Conservation (phyloP, 2,888 invertebrate genomes). For the Camptogramma bilineatum region DNA sequence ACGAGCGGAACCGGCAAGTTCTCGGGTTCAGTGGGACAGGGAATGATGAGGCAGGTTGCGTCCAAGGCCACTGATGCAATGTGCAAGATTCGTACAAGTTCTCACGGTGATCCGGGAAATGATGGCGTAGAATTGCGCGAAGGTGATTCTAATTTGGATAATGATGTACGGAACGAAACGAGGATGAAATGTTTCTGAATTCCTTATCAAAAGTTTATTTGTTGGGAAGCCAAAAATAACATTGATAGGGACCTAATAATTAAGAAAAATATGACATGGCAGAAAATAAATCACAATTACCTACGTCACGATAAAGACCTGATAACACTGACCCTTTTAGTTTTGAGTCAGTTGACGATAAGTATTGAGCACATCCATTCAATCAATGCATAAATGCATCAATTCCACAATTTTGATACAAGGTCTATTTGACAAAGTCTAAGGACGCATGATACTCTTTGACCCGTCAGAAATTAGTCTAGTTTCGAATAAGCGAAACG, state of each 20-base stretch:
- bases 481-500: constrained; percentile 58
- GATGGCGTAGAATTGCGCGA: constrained; percentile 1
- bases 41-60: constrained; percentile 34
- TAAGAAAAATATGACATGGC: not conserved
- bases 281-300: constrained; percentile 10
- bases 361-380: constrained; percentile 42
- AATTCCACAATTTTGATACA: constrained; percentile 51
- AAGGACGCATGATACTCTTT: constrained; percentile 59
- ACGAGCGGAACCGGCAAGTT: constrained; percentile 54
- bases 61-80: constrained; percentile 54
- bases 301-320: constrained; percentile 22
- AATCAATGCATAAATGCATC: constrained; percentile 53
- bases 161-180: not conserved
- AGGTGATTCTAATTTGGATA: not conserved
- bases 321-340: constrained; percentile 39
- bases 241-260: not conserved
- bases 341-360: constrained; percentile 35
- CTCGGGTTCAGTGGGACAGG: constrained; percentile 57
- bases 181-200: not conserved
- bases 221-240: not conserved
- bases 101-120: constrained; percentile 29
- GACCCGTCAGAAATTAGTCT: constrained; percentile 62
- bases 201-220: not conserved
- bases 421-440: constrained; percentile 53
- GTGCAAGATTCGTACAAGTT: constrained; percentile 39